Base-by-base conservation (phyloP, 2,113 vertebrate genomes). In the Apodemus speciosus region DNA sequence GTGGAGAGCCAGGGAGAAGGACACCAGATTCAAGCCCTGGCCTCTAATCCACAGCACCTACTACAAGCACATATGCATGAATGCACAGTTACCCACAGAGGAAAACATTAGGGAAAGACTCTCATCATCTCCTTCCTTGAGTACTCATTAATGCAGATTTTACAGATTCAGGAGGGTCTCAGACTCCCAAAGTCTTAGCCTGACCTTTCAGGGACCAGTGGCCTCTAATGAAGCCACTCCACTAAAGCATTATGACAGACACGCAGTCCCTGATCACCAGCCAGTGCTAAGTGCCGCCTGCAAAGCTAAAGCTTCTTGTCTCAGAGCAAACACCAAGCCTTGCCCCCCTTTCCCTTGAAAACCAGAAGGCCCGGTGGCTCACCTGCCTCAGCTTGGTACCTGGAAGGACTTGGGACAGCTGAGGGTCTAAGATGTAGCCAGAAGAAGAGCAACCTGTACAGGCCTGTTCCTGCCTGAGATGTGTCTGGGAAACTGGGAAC, bases 371-470 rank as follows among this genome's bases (percentile, higher is more conserved):
- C 35, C 40, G 18, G 46, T 71, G 83, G 32, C 25, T 69, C 0
- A 0, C 38, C 38, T 38, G 88, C 35, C 75, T 79, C 27, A 73
- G 83, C 46, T 35, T 30, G 56, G 72, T 35, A 4, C 62, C 51
- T 35, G 79, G 58, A 43, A 79, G 13, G 20, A 69, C 11, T 88
- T 60, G 68, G 56, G 66, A 88, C 0, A 14, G 38, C 56, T 3
- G 32, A 76, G 71, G 79, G 89, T 64, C 91, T 62, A 35, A 64
- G 85, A 58, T 1, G 87, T n/a, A 75, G 62, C 75, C 9, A 6
- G 66, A 88, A 83, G 87, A 79, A 85, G 62, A 68, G 64, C 56
- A 51, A 92, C 85, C 84, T 16, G 27, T 5, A 38, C 68, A 95
- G 89, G 96, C 75, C 56, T 15, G 40, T 25, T 71, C 38, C 62